Conservation (phyloP, 2,797 vertebrate species). For the Brachymystax lenok region DNA sequence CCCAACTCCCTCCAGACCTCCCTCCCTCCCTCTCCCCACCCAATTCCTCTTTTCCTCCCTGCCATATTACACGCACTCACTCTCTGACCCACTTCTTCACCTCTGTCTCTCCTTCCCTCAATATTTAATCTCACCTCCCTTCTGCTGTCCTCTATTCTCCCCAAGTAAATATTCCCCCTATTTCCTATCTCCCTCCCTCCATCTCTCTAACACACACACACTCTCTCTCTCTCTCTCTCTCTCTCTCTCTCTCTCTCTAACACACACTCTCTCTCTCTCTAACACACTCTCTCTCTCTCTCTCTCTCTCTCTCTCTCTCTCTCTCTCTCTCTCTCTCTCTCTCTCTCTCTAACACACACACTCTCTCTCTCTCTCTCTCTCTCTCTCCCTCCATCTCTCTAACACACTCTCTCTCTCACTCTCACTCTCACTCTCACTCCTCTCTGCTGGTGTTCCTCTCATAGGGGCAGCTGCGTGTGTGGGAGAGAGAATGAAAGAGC, state of each 20-base stretch:
- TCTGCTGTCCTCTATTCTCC: neutral
- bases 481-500: slow-evolving; percentile 25
- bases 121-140: neutral
- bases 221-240: slow-evolving; percentile 19
- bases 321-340: slow-evolving; percentile 14
- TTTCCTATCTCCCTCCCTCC: neutral
- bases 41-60: slow-evolving; percentile 16
- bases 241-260: slow-evolving; percentile 23
- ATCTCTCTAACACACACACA: neutral
- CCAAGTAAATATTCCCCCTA: neutral
- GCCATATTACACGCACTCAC: slow-evolving; percentile 28
- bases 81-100: neutral
- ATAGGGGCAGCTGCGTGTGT: slow-evolving; percentile 17
- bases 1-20: neutral
- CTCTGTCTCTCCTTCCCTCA: neutral
- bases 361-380: slow-evolving; percentile 10
- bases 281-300: neutral
- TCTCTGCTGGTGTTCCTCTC: slow-evolving; percentile 55
- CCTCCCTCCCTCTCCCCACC: slow-evolving; percentile 27
- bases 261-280: neutral
- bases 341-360: neutral
- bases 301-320: slow-evolving; percentile 29
- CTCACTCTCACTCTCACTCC: neutral
- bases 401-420: neutral
- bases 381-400: slow-evolving; percentile 22